phyloP scores from a whole-genome alignment of 2,113 vertebrate genomes.

The Meriones unguiculatus region DNA sequence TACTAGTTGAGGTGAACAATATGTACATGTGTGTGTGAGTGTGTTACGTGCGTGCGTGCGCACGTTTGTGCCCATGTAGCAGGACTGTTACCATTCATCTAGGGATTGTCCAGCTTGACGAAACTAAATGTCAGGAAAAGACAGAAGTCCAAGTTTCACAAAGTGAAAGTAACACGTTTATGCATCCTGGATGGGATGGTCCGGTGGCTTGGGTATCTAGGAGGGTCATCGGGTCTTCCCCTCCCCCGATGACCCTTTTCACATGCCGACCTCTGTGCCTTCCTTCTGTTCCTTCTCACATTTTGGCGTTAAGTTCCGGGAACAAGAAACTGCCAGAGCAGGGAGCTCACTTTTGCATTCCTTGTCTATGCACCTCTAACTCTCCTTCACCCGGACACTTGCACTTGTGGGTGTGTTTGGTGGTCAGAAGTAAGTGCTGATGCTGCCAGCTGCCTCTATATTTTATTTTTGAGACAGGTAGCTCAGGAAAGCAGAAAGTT shows the following conservation, averaged over 20 bases:
- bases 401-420: neutral
- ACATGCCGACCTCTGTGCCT: neutral
- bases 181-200: neutral
- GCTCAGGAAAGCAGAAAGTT: neutral
- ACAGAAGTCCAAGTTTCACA: neutral
- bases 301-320: neutral
- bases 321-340: neutral
- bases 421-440: neutral
- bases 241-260: neutral
- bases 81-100: neutral
- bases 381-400: neutral
- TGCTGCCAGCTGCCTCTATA: neutral
- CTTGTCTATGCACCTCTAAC: neutral
- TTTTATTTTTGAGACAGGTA: neutral
- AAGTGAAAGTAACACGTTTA: neutral
- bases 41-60: neutral
- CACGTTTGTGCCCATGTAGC: neutral
- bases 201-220: neutral
- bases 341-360: neutral
- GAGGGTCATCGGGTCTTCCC: neutral
- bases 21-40: neutral
- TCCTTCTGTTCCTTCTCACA: neutral
- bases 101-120: neutral
- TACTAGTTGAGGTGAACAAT: constrained; percentile 15
- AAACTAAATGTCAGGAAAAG: neutral